Percentiles rank a stretch among this genome's conserved stretches.
phyloP scores from a whole-genome alignment of 2,113 vertebrate species.

The Lagopus leucura region DNA sequence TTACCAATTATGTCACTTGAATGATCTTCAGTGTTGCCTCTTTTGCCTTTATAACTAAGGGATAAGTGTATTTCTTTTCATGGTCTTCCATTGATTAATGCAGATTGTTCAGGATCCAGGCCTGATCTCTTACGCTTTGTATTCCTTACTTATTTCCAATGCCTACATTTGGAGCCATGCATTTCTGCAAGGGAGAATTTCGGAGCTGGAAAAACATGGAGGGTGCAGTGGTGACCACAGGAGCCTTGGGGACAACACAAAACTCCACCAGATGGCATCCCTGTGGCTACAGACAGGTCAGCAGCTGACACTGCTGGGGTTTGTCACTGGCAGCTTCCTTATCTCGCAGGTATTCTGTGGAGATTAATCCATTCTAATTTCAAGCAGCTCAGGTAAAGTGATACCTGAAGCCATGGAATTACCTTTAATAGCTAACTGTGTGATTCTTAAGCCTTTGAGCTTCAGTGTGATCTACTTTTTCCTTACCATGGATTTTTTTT shows the following conservation, averaged over 20 bases:
- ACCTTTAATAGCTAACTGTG: background rate
- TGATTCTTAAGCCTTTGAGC: background rate
- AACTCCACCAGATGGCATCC: background rate
- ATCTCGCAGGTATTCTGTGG: conserved; percentile 20
- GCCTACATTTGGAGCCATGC: background rate
- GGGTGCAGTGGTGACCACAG: background rate
- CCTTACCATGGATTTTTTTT: background rate
- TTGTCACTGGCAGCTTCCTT: background rate
- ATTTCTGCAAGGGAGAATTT: background rate
- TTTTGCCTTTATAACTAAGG: background rate
- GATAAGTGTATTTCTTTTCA: background rate
- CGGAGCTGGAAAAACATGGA: background rate
- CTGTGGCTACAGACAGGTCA: background rate
- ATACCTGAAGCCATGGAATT: conserved; percentile 19
- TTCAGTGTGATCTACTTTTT: background rate
- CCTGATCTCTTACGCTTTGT: background rate
- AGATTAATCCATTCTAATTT: conserved; percentile 34
- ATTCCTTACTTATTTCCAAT: conserved; percentile 30
- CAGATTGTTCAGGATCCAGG: background rate
- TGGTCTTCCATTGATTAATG: background rate
- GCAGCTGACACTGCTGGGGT: background rate
- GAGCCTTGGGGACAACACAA: background rate
- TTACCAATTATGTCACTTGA: background rate
- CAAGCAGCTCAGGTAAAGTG: conserved; percentile 43
- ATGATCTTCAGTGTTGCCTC: background rate